phyloP scores from a whole-genome alignment of 1,140 invertebrate species.

The Drosophila novamexicana region DNA sequence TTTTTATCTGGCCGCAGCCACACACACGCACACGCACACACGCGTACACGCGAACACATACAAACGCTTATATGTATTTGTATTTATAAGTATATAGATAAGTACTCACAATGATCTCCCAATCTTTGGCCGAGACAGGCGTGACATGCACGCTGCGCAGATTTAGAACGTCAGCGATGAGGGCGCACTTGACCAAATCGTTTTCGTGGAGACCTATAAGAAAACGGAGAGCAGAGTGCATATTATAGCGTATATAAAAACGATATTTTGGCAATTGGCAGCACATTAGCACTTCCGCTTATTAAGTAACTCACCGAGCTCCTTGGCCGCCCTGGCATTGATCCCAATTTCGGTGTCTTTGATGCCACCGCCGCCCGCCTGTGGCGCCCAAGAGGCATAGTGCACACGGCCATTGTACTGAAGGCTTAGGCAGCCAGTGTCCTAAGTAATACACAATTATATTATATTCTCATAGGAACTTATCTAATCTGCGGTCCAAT shows the following conservation, averaged over 20 bases:
- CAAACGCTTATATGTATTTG: background rate
- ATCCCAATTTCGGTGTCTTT: conserved; percentile 84
- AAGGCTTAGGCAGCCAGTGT: conserved; percentile 79
- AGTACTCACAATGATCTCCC: conserved; percentile 84
- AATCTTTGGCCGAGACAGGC: conserved; percentile 81
- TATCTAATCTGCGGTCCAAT: conserved; percentile 64
- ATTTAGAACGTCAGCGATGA: conserved; percentile 78
- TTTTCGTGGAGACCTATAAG: conserved; percentile 78
- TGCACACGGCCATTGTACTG: conserved; percentile 72
- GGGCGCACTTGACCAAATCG: conserved; percentile 79
- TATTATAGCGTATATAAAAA: conserved; percentile 8
- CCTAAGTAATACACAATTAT: conserved; percentile 53
- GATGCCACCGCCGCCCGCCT: conserved; percentile 71
- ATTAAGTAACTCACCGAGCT: conserved; percentile 83
- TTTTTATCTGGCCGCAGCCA: conserved; percentile 54
- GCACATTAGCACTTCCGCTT: conserved; percentile 63
- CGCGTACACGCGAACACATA: background rate
- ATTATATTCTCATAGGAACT: conserved; percentile 31
- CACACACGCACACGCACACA: conserved; percentile 3
- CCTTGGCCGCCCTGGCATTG: conserved; percentile 84
- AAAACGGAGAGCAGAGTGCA: conserved; percentile 33
- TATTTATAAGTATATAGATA: conserved; percentile 8
- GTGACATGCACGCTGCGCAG: conserved; percentile 79
- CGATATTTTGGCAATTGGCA: conserved; percentile 71
- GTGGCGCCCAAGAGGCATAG: conserved; percentile 79